phyloP scores from a whole-genome alignment of 2,888 invertebrate genomes.

The Chromoteleia sp. region DNA sequence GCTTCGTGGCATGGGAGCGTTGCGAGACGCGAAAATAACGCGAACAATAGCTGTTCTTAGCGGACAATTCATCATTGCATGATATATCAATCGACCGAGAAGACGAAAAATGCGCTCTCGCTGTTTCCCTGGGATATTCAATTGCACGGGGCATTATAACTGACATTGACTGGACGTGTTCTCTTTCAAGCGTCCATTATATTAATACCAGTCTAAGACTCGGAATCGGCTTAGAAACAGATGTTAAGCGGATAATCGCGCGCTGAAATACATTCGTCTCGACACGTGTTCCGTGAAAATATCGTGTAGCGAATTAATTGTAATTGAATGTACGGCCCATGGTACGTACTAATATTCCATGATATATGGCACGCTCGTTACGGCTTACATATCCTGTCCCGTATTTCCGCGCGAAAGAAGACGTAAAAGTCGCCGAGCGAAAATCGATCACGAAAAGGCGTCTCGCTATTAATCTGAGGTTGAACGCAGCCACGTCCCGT shows the following conservation, averaged over 20 bases:
- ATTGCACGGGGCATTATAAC: constrained; percentile 56
- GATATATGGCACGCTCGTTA: constrained; percentile 42
- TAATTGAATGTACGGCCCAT: constrained; percentile 60
- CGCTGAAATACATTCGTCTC: constrained; percentile 67
- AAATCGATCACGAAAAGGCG: constrained; percentile 57
- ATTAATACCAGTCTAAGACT: constrained; percentile 63
- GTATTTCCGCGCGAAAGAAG: constrained; percentile 53
- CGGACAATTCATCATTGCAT: constrained; percentile 53
- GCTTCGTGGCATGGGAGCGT: constrained; percentile 8
- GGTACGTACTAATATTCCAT: constrained; percentile 51
- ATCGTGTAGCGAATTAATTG: constrained; percentile 68
- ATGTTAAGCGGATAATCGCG: constrained; percentile 69
- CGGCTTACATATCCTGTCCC: constrained; percentile 27
- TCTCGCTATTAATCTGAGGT: constrained; percentile 55
- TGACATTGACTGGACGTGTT: constrained; percentile 67
- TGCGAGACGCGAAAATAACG: constrained; percentile 19
- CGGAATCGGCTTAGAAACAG: constrained; percentile 70
- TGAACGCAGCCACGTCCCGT: constrained; percentile 28
- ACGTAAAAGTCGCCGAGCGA: constrained; percentile 44
- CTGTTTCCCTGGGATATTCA: constrained; percentile 61
- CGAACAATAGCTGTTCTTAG: constrained; percentile 42
- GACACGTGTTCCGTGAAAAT: constrained; percentile 63
- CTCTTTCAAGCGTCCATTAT: constrained; percentile 59
- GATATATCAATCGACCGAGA: constrained; percentile 54
- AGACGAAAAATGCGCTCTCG: constrained; percentile 50